Evolutionary conservation across 2,113 vertebrate species (phyloP), one percentile per base, ranked within the genome.

Genomic region (Piprites chloris): DNA sequence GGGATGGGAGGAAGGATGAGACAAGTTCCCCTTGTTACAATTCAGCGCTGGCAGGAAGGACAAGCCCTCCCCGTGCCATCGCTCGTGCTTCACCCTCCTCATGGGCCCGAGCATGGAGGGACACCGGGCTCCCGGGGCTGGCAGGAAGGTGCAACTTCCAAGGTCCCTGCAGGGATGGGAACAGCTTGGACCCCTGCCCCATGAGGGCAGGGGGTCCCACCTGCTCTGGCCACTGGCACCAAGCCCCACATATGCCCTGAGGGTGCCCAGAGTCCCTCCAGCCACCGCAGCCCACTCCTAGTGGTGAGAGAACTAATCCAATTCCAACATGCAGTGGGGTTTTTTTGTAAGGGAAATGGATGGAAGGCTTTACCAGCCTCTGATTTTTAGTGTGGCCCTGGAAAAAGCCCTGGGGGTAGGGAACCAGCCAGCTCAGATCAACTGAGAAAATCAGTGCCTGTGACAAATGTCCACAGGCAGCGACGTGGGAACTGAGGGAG

Each of bases 231-330:
- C 61, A 11, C 14, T 21, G 4, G 46, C 62, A 79, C 14, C 1
- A 0, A 49, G 86, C 52, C 53, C 28, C 19, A 12, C 4, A 1
- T 0, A 0, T 28, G 33, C 33, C 32, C 39, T 14, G 2, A 28
- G 44, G 55, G 33, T 14, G 33, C 41, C 35, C 33, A 26, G 33
- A 62, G 47, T 17, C 23, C 19, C 16, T 33, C 42, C n/a, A 26
- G 37, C 15, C 50, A 30, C 39, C 0, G 0, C 62, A 33, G 35
- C 15, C 3, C 0, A 5, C 59, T 35, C 37, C 0, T 0, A 14
- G 19, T 10, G n/a, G 21, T 3, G 15, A 68, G 80, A 65, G 35
- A 35, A 86, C 63, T 1, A 11, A 65, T 21, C 73, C 55, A 41
- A 9, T 67, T 55, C 65, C 55, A 56, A 10, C 7, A 2, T 0